Percentiles rank a stretch among this genome's conserved stretches.
Evolutionary conservation across 2,888 invertebrate genomes (phyloP).

Genomic region (Archips crataeganus): DNA sequence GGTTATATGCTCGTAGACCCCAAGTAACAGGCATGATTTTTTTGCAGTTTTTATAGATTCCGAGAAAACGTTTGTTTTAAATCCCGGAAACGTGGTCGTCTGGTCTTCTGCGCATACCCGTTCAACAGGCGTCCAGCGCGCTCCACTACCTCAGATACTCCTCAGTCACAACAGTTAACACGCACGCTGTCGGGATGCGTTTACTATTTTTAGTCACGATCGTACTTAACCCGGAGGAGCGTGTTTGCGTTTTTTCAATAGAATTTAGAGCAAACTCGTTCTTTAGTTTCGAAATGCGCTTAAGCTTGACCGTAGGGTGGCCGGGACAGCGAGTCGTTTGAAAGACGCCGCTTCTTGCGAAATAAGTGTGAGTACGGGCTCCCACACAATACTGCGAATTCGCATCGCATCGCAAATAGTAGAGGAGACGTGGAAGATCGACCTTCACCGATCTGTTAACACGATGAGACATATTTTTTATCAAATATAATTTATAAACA

Average conservation of each 20-base stretch:
- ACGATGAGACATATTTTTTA: no score
- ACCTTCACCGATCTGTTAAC: no score
- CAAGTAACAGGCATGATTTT: no score
- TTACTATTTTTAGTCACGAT: background rate
- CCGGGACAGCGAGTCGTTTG: background rate
- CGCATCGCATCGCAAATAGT: no score
- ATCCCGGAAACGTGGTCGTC: background rate
- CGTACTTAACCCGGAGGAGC: background rate
- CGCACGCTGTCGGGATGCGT: background rate
- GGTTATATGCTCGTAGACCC: no score
- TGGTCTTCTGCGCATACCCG: slow-evolving; percentile 10
- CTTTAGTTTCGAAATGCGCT: background rate
- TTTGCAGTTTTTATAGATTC: no score
- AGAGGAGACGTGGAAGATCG: no score
- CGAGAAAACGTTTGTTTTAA: background rate
- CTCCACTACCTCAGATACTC: background rate
- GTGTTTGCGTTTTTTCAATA: background rate
- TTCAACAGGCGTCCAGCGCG: background rate
- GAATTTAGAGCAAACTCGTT: background rate
- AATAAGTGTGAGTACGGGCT: background rate
- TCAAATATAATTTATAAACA: no score
- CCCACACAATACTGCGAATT: no score
- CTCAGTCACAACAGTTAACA: background rate
- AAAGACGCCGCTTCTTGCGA: background rate
- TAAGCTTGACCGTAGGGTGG: background rate